Conservation (phyloP, 2,797 vertebrate species). For the Orestias chungarensis region DNA sequence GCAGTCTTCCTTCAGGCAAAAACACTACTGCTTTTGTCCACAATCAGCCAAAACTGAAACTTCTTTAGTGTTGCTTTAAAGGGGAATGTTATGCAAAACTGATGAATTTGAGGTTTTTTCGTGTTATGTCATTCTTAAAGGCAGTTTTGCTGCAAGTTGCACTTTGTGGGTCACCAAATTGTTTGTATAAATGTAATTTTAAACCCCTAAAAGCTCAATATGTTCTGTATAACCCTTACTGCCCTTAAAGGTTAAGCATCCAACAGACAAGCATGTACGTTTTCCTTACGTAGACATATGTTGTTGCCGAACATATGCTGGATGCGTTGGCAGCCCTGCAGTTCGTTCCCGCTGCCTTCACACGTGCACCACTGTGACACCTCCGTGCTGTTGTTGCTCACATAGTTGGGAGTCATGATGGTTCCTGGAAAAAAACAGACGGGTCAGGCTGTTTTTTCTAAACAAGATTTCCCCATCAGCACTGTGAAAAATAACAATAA, state of each 20-base stretch:
- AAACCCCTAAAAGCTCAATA: too few relatives aligned
- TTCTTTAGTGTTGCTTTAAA: too few relatives aligned
- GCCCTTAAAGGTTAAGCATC: neutral
- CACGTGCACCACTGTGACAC: conserved; percentile 95
- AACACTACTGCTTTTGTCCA: too few relatives aligned
- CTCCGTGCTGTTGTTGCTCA: conserved; percentile 88
- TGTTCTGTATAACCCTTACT: too few relatives aligned
- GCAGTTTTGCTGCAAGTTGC: too few relatives aligned
- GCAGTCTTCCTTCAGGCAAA: too few relatives aligned
- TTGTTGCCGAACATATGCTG: conserved; percentile 89
- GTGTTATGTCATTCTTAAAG: too few relatives aligned
- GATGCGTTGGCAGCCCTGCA: conserved; percentile 89
- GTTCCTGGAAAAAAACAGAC: conserved; percentile 82
- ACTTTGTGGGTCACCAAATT: too few relatives aligned
- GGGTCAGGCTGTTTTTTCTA: conserved; percentile 7
- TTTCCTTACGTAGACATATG: conserved; percentile 89
- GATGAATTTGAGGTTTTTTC: too few relatives aligned
- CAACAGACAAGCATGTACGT: neutral
- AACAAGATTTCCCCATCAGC: conserved; percentile 21
- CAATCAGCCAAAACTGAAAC: too few relatives aligned
- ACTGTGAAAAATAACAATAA: conserved; percentile 10
- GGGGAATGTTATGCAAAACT: too few relatives aligned
- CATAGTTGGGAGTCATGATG: conserved; percentile 95
- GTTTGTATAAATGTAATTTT: too few relatives aligned
- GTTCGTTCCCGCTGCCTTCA: conserved; percentile 91